Evolutionary conservation across 2,888 invertebrate genomes (phyloP).

Genomic region (Heteromyza rotundicornis): DNA sequence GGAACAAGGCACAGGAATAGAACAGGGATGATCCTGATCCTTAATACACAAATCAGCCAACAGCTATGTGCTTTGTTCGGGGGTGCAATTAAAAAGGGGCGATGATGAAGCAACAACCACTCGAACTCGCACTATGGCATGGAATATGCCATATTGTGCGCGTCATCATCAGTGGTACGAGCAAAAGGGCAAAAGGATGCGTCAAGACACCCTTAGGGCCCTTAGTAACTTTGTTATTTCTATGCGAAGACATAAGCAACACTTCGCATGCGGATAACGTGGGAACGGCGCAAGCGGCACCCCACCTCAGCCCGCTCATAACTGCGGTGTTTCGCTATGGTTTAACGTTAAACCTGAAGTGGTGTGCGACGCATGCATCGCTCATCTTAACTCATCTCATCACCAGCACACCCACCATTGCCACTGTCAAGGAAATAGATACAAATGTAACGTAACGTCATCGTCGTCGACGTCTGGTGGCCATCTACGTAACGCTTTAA

Average conservation of each 20-base stretch:
- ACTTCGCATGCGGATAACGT: slow-evolving; percentile 42
- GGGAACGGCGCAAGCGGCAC: no score
- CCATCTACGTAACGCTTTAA: slow-evolving; percentile 52
- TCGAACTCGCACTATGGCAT: slow-evolving; percentile 9
- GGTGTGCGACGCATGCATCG: neutral
- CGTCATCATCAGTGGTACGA: neutral
- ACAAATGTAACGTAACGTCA: neutral
- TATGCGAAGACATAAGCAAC: slow-evolving; percentile 51
- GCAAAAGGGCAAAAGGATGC: neutral
- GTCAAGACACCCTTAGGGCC: neutral
- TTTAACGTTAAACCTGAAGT: slow-evolving; percentile 14
- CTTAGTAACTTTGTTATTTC: slow-evolving; percentile 35
- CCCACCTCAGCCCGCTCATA: no score
- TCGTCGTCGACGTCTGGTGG: slow-evolving; percentile 47
- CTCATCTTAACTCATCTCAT: no score
- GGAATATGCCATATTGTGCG: neutral
- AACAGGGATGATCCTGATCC: slow-evolving; percentile 46
- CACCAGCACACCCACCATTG: no score
- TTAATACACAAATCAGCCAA: slow-evolving; percentile 22
- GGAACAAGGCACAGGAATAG: neutral
- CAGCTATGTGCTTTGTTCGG: slow-evolving; percentile 25
- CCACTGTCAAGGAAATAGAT: neutral
- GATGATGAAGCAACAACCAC: slow-evolving; percentile 10
- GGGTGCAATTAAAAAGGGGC: slow-evolving; percentile 50
- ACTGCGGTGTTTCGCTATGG: slow-evolving; percentile 7